A percentile compares a stretch with the other conserved stretches of the same genome.
These are phyloP conservation scores for Okapia johnstoni DNA, from an alignment of 2,113 vertebrate species.

Conservation along the genomic window DNA sequence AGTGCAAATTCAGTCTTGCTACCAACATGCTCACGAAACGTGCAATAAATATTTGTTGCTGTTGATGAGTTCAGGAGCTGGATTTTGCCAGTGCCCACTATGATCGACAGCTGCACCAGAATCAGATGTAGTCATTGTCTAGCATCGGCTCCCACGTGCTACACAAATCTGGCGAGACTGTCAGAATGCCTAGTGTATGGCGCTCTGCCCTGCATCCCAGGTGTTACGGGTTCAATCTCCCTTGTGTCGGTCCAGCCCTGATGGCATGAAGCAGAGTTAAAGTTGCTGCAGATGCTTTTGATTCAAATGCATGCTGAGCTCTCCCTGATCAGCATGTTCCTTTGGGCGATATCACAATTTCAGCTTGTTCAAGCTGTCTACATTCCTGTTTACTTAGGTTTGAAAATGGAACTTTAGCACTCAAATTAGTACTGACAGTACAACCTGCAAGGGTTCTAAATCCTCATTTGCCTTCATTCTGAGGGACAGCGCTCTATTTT, in stretches of 20 bases:
- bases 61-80: slow-evolving; percentile 25
- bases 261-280: background rate
- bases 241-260: background rate
- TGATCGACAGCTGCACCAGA: slow-evolving; percentile 41
- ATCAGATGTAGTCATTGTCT: background rate
- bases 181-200: background rate
- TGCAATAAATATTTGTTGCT: slow-evolving; percentile 60
- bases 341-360: slow-evolving; percentile 16
- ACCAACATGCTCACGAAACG: background rate
- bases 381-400: background rate
- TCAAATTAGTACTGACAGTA: slow-evolving; percentile 53
- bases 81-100: slow-evolving; percentile 18
- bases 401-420: background rate
- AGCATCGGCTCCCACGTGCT: background rate
- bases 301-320: slow-evolving; percentile 25
- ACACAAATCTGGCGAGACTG: slow-evolving; percentile 1
- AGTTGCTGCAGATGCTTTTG: slow-evolving; percentile 13
- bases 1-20: slow-evolving; percentile 24
- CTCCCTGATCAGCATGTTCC: slow-evolving; percentile 33
- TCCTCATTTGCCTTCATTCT: slow-evolving; percentile 60
- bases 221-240: slow-evolving; percentile 1
- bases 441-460: slow-evolving; percentile 55
- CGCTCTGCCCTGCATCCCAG: slow-evolving; percentile 12
- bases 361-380: slow-evolving; percentile 58
- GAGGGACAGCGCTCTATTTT: slow-evolving; percentile 47